phyloP scores from a whole-genome alignment of 2,113 vertebrate species.

The Melanocharis versteri region DNA sequence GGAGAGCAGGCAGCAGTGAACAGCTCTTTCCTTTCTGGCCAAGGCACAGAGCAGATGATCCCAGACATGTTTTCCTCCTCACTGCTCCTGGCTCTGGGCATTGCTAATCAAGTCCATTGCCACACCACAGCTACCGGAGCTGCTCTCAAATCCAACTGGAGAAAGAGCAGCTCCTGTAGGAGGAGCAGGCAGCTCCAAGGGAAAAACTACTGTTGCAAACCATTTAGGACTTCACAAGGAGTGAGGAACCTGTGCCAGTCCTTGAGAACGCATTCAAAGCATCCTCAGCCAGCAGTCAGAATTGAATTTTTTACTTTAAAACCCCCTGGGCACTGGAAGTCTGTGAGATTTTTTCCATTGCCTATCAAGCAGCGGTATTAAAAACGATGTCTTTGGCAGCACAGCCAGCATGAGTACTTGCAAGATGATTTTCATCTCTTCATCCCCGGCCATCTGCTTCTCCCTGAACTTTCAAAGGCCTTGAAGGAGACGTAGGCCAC shows the following conservation, averaged over 20 bases:
- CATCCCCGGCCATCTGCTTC: constrained; percentile 29
- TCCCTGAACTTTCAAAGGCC: constrained; percentile 38
- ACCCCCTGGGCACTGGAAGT: not conserved
- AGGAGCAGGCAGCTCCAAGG: not conserved
- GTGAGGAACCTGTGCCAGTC: not conserved
- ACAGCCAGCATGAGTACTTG: not conserved
- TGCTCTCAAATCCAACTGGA: not conserved
- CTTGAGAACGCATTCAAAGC: not conserved
- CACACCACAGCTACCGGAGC: not conserved
- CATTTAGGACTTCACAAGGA: constrained; percentile 1
- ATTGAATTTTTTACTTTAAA: not conserved
- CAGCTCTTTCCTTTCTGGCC: not conserved
- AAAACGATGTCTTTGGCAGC: not conserved
- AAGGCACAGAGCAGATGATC: not conserved
- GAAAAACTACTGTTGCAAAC: not conserved
- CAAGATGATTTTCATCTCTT: not conserved
- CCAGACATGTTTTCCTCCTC: not conserved
- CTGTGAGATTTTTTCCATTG: not conserved
- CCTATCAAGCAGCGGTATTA: not conserved
- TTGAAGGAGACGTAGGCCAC: not conserved
- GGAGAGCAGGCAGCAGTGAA: not conserved
- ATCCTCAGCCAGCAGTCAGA: not conserved
- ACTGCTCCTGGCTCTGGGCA: not conserved
- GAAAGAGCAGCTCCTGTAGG: not conserved
- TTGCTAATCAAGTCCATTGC: not conserved